These are phyloP conservation scores for Notiomystis cincta DNA, from an alignment of 2,113 vertebrate genomes.

Conservation along the genomic window DNA sequence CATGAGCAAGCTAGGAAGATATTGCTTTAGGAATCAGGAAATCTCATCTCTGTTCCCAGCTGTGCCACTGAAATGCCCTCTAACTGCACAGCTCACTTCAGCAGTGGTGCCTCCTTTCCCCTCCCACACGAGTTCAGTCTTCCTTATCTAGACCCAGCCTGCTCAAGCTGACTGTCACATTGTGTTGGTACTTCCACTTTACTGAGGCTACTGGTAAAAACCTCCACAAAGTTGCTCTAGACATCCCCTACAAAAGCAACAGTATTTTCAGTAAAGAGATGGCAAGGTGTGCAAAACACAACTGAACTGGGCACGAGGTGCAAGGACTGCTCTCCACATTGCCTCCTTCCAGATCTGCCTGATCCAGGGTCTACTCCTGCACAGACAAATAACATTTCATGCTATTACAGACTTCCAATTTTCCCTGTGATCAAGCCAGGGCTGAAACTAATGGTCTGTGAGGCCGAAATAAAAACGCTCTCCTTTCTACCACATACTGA, in stretches of 20 bases:
- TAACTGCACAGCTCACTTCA: not conserved
- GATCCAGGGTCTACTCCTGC: not conserved
- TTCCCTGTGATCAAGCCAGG: not conserved
- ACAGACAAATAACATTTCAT: not conserved
- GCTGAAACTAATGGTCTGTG: not conserved
- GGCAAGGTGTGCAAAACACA: not conserved
- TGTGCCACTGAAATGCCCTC: not conserved
- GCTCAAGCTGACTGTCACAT: not conserved
- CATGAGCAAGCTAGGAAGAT: not conserved
- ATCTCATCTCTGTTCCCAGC: not conserved
- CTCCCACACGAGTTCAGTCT: not conserved
- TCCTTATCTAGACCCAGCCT: not conserved
- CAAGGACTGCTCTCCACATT: not conserved
- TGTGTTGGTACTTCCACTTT: not conserved
- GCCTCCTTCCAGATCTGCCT: not conserved
- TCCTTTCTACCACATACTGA: not conserved
- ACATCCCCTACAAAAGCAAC: not conserved
- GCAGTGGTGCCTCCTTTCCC: not conserved
- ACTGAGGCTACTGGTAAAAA: not conserved
- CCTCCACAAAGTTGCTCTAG: accelerated
- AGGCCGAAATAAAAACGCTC: not conserved
- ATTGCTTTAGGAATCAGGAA: not conserved
- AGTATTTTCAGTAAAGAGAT: not conserved
- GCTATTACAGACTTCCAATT: not conserved
- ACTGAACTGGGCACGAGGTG: not conserved